Conservation (phyloP, 2,113 vertebrate genomes). For the Pyrgilauda ruficollis region DNA sequence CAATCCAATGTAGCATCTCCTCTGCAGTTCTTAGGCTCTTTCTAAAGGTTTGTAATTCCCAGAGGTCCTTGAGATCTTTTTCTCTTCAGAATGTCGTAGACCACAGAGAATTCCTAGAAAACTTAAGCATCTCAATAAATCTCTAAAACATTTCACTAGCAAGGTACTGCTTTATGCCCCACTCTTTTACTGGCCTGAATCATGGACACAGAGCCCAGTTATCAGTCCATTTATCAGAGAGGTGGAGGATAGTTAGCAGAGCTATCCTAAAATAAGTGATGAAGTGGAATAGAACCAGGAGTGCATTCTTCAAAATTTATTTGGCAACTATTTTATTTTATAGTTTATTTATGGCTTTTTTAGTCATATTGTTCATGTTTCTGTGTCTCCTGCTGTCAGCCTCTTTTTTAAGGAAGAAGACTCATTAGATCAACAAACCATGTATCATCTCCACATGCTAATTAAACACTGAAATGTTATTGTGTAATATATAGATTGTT, state of each 20-base stretch:
- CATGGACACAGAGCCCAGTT: background rate
- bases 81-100: background rate
- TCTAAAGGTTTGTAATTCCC: background rate
- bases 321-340: background rate
- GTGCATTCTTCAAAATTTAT: background rate
- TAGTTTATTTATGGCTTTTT: background rate
- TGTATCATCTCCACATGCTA: background rate
- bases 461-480: background rate
- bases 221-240: background rate
- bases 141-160: background rate
- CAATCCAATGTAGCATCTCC: background rate
- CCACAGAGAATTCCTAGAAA: background rate
- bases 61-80: background rate
- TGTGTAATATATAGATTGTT: background rate
- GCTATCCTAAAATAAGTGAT: background rate
- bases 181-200: background rate
- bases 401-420: background rate
- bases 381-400: background rate
- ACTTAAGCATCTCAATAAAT: background rate
- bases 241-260: background rate
- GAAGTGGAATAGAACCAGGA: background rate
- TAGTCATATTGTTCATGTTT: background rate
- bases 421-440: background rate
- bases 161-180: background rate
- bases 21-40: background rate